phyloP scores from a whole-genome alignment of 2,113 vertebrate species.

The Channa maculata region DNA sequence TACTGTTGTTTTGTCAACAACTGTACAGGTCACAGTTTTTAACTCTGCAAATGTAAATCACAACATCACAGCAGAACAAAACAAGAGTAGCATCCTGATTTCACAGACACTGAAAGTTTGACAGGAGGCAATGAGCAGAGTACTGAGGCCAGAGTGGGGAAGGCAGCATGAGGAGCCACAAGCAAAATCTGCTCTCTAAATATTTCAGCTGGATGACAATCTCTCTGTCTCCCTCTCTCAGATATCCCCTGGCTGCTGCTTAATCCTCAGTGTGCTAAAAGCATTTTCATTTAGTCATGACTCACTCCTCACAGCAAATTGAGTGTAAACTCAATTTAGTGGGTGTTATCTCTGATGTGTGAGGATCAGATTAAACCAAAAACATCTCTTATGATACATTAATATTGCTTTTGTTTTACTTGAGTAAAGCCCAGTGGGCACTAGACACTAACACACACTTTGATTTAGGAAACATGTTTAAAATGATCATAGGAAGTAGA shows the following conservation, averaged over 20 bases:
- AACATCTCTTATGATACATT: slow-evolving; percentile 19
- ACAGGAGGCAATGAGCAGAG: neutral
- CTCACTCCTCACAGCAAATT: slow-evolving; percentile 60
- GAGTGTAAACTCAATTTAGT: slow-evolving; percentile 56
- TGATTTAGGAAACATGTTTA: neutral
- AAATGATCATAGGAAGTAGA: neutral
- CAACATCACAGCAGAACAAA: no score
- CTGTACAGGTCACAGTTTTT: no score
- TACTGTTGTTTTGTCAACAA: no score
- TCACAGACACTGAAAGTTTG: no score
- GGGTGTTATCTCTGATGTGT: slow-evolving; percentile 39
- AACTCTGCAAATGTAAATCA: neutral
- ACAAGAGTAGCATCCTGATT: neutral
- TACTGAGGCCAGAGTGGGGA: neutral
- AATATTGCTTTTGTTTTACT: slow-evolving; percentile 20
- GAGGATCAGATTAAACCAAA: slow-evolving; percentile 45
- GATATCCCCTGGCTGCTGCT: slow-evolving; percentile 11
- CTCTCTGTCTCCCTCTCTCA: slow-evolving; percentile 14
- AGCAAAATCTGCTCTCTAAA: slow-evolving; percentile 9
- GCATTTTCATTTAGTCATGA: slow-evolving; percentile 66
- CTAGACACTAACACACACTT: neutral
- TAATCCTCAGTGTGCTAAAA: slow-evolving; percentile 61
- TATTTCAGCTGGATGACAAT: slow-evolving; percentile 29
- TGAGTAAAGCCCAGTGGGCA: neutral
- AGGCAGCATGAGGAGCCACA: neutral